A percentile compares a stretch with the other conserved stretches of the same genome.
Conservation (phyloP, 1,140 invertebrate genomes). For the Cecropterus lyciades region DNA sequence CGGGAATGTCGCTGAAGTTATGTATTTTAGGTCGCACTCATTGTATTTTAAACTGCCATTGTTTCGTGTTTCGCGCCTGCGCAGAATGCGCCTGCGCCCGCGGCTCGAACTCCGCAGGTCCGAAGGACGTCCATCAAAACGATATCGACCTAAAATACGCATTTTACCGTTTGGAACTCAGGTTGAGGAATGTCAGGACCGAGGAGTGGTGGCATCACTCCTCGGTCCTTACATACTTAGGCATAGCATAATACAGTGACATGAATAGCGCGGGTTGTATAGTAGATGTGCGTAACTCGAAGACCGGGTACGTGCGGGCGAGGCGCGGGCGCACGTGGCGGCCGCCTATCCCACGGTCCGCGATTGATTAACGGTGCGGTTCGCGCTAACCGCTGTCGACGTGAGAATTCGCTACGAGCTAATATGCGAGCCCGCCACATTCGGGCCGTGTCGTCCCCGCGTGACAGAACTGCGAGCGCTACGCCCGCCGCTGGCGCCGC, state of each 20-base stretch:
- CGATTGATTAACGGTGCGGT: slow-evolving; percentile 71
- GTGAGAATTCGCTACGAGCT: slow-evolving; percentile 57
- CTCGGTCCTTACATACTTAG: neutral
- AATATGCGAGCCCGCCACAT: slow-evolving; percentile 48
- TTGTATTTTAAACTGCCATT: slow-evolving; percentile 81
- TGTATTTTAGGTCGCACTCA: slow-evolving; percentile 75
- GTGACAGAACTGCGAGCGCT: slow-evolving; percentile 56
- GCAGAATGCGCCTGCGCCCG: slow-evolving; percentile 52
- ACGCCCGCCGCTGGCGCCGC: slow-evolving; percentile 13
- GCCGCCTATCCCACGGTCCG: slow-evolving; percentile 59
- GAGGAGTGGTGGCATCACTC: neutral
- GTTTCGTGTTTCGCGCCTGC: slow-evolving; percentile 77
- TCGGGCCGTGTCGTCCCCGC: slow-evolving; percentile 52
- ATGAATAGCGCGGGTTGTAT: slow-evolving; percentile 9
- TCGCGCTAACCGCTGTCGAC: slow-evolving; percentile 51
- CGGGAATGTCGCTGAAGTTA: slow-evolving; percentile 73
- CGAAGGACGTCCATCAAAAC: slow-evolving; percentile 38
- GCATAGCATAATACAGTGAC: neutral
- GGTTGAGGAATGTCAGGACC: slow-evolving; percentile 25
- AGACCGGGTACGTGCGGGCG: slow-evolving; percentile 6
- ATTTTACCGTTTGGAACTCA: slow-evolving; percentile 15
- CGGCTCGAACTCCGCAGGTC: slow-evolving; percentile 19
- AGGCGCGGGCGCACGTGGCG: slow-evolving; percentile 45
- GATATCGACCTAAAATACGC: slow-evolving; percentile 45
- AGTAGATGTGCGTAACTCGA: slow-evolving; percentile 8